phyloP scores from a whole-genome alignment of 2,113 vertebrate species.

The Apteryx owenii region DNA sequence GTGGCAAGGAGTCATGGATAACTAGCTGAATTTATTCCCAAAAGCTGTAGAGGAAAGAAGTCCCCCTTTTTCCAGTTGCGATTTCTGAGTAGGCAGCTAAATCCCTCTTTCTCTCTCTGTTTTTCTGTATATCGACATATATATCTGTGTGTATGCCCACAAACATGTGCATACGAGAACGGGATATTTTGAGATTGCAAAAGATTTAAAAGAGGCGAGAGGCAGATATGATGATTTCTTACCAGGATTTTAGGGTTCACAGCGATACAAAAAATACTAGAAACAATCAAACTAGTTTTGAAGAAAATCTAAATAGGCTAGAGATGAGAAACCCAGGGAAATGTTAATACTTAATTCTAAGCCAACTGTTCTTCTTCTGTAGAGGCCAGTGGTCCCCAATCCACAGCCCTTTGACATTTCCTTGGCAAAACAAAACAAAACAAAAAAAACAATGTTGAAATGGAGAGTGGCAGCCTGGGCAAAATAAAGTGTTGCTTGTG shows the following conservation, averaged over 20 bases:
- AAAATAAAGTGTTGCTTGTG: neutral
- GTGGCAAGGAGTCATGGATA: neutral
- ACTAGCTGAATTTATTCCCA: neutral
- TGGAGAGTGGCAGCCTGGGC: neutral
- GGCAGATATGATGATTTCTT: neutral
- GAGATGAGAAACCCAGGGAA: neutral
- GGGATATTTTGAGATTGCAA: fast-evolving
- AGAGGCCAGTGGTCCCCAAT: fast-evolving
- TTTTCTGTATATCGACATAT: neutral
- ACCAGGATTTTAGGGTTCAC: neutral
- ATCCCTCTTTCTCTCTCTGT: neutral
- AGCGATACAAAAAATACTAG: neutral
- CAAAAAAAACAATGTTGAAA: neutral
- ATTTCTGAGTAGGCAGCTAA: neutral
- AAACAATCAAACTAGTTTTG: neutral
- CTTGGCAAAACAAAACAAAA: neutral
- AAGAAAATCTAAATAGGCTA: neutral
- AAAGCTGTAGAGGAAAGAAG: neutral
- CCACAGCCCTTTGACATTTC: neutral
- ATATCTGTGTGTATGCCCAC: neutral
- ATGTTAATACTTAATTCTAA: neutral
- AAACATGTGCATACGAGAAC: fast-evolving
- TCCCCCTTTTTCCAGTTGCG: neutral
- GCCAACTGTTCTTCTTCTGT: neutral
- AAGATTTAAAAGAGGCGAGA: neutral